Base-by-base conservation (phyloP, 1,140 invertebrate species). In the Lepidostoma basale region DNA sequence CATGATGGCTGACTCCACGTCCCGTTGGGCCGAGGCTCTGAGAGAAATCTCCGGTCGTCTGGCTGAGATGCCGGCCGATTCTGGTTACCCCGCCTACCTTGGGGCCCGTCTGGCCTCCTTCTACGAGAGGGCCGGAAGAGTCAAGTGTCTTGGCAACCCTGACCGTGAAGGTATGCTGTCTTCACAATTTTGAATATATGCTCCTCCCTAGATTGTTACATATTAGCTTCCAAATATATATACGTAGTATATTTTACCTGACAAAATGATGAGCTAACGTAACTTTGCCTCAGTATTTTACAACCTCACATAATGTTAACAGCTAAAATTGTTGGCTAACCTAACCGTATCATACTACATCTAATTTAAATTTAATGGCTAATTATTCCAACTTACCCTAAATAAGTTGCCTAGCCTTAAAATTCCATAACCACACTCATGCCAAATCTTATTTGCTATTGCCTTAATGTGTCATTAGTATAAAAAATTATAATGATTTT, bases 1-100 rank as follows among this genome's bases (percentile, higher is more conserved):
- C 62, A 99, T 99, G 98, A 99, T 99, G 98, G 98, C 98, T 75
- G 98, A 99, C 84, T 99, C 98, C n/a, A 99, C 98, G 10, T 99
- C 98, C 18, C 95, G 98, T 86, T 99, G 98, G 98, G 98, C 98
- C 58, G 98, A 99, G 84, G 98, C 98, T 76, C 86, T 99, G 78
- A 89, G 98, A 89, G 98, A 99, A 91, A 99, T 99, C 84, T 99
- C 98, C 2, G 98, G 98, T 85, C 96, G 98, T 88, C 87, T 99
- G 75, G 98, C 98, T 83, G 98, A 99, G 88, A 99, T 99, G 98
- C 98, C 98, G 83, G 98, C 98, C 73, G 96, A 96, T 85, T 94
- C 97, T 67, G 98, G 98, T 80, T 99, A 99, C 83, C 98, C 98
- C 36, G 98, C 98, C 64, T 99, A 99, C 85, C 87, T 99, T 76